A percentile compares a stretch with the other conserved stretches of the same genome.
phyloP scores from a whole-genome alignment of 2,888 invertebrate species.

The Anthophora plumipes region DNA sequence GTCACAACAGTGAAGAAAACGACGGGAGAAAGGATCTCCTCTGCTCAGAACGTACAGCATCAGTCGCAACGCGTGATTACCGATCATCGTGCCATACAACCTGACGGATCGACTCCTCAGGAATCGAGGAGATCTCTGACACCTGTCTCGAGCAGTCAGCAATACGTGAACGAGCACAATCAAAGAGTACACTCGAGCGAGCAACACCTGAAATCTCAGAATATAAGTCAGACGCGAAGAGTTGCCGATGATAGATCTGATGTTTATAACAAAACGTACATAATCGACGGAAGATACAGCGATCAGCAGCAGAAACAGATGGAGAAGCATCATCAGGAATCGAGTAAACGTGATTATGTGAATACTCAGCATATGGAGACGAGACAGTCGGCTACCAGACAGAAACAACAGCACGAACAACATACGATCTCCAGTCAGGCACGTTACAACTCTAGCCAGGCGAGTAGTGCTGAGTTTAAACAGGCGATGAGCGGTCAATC shows the following conservation, averaged over 20 bases:
- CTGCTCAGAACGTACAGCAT: slow-evolving; percentile 72
- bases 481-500: slow-evolving; percentile 84
- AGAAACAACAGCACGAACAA: slow-evolving; percentile 82
- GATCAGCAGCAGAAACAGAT: slow-evolving; percentile 49
- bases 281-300: slow-evolving; percentile 62
- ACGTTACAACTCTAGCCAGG: slow-evolving; percentile 81
- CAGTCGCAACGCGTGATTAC: slow-evolving; percentile 41
- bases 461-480: slow-evolving; percentile 86
- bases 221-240: slow-evolving; percentile 47
- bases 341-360: slow-evolving; percentile 76
- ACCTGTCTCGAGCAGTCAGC: slow-evolving; percentile 35
- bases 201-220: slow-evolving; percentile 56
- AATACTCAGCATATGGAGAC: slow-evolving; percentile 75
- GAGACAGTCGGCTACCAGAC: slow-evolving; percentile 75
- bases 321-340: slow-evolving; percentile 67
- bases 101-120: slow-evolving; percentile 12
- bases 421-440: slow-evolving; percentile 85
- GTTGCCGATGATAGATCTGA: slow-evolving; percentile 70
- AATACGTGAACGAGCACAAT: slow-evolving; percentile 66
- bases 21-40: slow-evolving; percentile 68
- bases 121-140: slow-evolving; percentile 26
- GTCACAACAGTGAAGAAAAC: slow-evolving; percentile 85
- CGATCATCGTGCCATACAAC: slow-evolving; percentile 40
- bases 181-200: slow-evolving; percentile 66
- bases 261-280: slow-evolving; percentile 40